A percentile compares a stretch with the other conserved stretches of the same genome.
Conservation (phyloP, 2,888 invertebrate genomes). For the Diarsia dahlii region DNA sequence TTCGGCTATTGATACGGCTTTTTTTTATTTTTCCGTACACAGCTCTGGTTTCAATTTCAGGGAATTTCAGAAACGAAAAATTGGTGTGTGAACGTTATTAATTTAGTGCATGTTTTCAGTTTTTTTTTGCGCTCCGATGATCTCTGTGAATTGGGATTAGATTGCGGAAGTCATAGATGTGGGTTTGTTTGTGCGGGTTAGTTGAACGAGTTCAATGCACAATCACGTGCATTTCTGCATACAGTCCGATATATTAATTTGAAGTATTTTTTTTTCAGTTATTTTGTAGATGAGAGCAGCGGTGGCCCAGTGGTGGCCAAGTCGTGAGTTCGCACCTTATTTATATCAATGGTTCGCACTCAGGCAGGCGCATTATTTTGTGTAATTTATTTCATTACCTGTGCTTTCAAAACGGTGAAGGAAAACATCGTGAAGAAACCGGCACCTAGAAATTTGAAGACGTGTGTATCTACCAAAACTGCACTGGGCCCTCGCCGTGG, state of each 20-base stretch:
- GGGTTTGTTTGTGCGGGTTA: conserved; percentile 13
- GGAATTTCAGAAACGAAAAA: conserved; percentile 52
- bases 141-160: conserved; percentile 41
- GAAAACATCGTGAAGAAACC: too few relatives aligned
- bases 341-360: too few relatives aligned
- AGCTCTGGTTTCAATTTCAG: conserved; percentile 58
- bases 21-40: conserved; percentile 42
- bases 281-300: too few relatives aligned
- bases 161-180: conserved; percentile 24
- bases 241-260: neutral
- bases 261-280: too few relatives aligned
- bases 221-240: neutral
- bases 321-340: too few relatives aligned
- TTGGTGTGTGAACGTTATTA: conserved; percentile 54
- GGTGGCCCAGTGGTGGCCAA: too few relatives aligned
- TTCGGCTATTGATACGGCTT: conserved; percentile 53
- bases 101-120: conserved; percentile 48
- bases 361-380: too few relatives aligned
- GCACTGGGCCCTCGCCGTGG: too few relatives aligned
- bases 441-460: too few relatives aligned
- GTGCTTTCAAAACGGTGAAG: too few relatives aligned
- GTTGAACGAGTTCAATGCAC: conserved; percentile 1
- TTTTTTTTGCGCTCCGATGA: conserved; percentile 52
- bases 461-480: too few relatives aligned
- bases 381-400: too few relatives aligned